Percentiles rank a stretch among this genome's conserved stretches.
These are phyloP conservation scores for Hyles euphorbiae DNA, from an alignment of 1,140 invertebrate genomes.

Conservation along the genomic window DNA sequence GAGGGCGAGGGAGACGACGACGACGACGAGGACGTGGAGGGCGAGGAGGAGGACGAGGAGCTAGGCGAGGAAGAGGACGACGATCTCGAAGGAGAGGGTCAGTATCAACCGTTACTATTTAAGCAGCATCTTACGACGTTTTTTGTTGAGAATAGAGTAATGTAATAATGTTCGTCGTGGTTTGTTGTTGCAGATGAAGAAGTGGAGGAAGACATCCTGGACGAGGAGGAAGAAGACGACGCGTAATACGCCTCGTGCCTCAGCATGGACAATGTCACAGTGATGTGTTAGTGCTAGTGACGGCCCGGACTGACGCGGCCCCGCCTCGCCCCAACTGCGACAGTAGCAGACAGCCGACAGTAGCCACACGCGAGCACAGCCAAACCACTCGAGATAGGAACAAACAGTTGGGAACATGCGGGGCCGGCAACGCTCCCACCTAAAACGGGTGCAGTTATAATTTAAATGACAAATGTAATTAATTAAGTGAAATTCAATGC, in stretches of 20 bases:
- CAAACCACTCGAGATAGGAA: conserved; percentile 8
- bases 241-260: conserved; percentile 74
- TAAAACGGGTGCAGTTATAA: conserved; percentile 69
- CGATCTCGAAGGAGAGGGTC: conserved; percentile 78
- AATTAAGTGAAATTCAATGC: conserved; percentile 70
- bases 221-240: conserved; percentile 79
- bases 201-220: conserved; percentile 72
- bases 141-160: too few species aligned
- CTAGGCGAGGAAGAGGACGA: conserved; percentile 82
- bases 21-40: conserved; percentile 77
- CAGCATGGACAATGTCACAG: conserved; percentile 73
- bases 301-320: conserved; percentile 58
- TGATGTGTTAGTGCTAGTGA: conserved; percentile 72
- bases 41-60: conserved; percentile 80
- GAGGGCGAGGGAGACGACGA: conserved; percentile 70
- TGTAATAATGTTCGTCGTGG: too few species aligned
- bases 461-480: conserved; percentile 70
- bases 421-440: conserved; percentile 65
- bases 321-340: conserved; percentile 63
- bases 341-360: conserved; percentile 3
- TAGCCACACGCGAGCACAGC: conserved; percentile 8
- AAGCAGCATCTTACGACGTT: too few species aligned
- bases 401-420: conserved; percentile 65
- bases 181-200: conserved; percentile 77
- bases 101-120: not conserved